These are phyloP conservation scores for Zaprionus obscuricornis DNA, from an alignment of 2,888 invertebrate genomes.

Conservation along the genomic window DNA sequence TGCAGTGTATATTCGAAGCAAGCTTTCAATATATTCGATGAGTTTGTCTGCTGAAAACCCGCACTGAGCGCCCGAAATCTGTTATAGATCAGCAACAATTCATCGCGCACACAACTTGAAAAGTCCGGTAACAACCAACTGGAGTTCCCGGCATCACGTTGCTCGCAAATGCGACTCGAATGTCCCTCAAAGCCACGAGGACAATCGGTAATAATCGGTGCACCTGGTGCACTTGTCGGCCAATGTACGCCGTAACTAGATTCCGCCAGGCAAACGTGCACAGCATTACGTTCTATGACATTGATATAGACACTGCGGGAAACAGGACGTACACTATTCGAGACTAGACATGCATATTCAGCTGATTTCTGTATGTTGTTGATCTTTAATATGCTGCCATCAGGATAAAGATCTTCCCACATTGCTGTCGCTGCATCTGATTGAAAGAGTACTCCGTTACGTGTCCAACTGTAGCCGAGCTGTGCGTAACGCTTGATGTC, in stretches of 20 bases:
- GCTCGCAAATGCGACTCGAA: slow-evolving; percentile 85
- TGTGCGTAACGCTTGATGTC: slow-evolving; percentile 86
- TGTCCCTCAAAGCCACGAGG: slow-evolving; percentile 85
- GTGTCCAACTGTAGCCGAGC: slow-evolving; percentile 93
- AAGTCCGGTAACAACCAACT: slow-evolving; percentile 91
- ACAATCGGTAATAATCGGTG: slow-evolving; percentile 87
- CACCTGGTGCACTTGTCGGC: slow-evolving; percentile 90
- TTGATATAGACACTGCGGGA: slow-evolving; percentile 87
- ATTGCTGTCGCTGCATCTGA: slow-evolving; percentile 90
- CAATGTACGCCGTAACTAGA: slow-evolving; percentile 86
- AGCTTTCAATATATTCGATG: slow-evolving; percentile 81
- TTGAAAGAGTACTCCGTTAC: slow-evolving; percentile 89
- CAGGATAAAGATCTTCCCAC: slow-evolving; percentile 93
- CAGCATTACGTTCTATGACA: slow-evolving; percentile 86
- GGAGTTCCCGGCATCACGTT: slow-evolving; percentile 86
- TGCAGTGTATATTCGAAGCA: slow-evolving; percentile 81
- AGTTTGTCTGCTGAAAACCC: slow-evolving; percentile 83
- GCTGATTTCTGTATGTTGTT: slow-evolving; percentile 91
- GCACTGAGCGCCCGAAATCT: slow-evolving; percentile 83
- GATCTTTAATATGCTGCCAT: slow-evolving; percentile 92
- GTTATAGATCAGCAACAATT: slow-evolving; percentile 86
- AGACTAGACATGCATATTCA: slow-evolving; percentile 90
- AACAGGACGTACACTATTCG: slow-evolving; percentile 84
- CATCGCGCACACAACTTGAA: slow-evolving; percentile 88
- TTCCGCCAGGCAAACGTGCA: slow-evolving; percentile 85